Conservation (phyloP, 64 coral and sea anemone species). For the Pocillopora damicornis region DNA sequence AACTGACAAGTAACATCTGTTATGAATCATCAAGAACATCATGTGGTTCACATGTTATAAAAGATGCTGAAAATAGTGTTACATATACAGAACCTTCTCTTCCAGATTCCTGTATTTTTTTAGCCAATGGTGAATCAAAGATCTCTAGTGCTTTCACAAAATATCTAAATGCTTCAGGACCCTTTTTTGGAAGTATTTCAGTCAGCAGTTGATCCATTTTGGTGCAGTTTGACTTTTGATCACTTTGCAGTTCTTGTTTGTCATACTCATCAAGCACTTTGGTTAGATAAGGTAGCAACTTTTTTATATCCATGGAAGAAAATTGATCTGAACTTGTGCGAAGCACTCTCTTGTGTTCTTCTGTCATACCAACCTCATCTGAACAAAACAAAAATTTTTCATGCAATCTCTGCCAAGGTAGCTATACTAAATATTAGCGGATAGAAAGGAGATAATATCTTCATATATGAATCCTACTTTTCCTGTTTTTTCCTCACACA, state of each 20-base stretch:
- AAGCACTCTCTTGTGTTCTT: constrained; percentile 52
- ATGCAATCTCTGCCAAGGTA: neutral
- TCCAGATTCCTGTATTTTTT: neutral
- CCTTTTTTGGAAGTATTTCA: constrained; percentile 61
- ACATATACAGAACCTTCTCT: neutral
- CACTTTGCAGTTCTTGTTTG: constrained; percentile 27
- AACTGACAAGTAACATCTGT: no score
- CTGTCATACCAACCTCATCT: constrained; percentile 44
- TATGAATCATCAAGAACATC: no score
- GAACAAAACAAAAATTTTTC: neutral
- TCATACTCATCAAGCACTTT: constrained; percentile 44
- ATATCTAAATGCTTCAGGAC: constrained; percentile 38
- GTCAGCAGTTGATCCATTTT: constrained; percentile 51
- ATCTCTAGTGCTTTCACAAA: constrained; percentile 46
- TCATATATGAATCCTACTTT: no score
- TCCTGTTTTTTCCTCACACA: no score
- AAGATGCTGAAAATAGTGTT: no score
- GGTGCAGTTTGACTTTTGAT: neutral
- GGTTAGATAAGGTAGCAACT: neutral
- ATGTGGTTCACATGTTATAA: no score
- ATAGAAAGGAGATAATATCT: no score
- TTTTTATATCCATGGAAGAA: constrained; percentile 27
- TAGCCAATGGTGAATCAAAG: constrained; percentile 31
- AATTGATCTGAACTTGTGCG: constrained; percentile 20
- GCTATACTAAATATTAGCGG: no score